Conservation (phyloP, 2,113 vertebrate species). For the Malurus alboscapulatus region DNA sequence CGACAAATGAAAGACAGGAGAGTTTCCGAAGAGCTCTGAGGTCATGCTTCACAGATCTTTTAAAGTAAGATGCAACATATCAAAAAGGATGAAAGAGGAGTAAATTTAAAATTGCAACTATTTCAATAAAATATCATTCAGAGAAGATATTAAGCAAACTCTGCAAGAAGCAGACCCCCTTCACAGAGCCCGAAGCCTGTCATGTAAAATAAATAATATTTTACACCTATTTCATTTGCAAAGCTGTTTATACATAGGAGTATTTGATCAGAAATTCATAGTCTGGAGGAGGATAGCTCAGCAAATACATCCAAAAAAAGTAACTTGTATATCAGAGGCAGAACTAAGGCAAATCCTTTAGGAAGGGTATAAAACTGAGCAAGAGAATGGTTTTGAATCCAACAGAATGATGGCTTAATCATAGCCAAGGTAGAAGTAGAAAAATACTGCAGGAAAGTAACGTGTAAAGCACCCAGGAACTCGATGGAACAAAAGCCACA, state of each 20-base stretch:
- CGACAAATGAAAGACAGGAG: neutral
- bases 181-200: neutral
- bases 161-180: neutral
- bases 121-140: neutral
- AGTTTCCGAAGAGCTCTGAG: neutral
- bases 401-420: neutral
- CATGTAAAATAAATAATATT: neutral
- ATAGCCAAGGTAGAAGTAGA: neutral
- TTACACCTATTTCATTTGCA: neutral
- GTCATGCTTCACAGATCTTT: neutral
- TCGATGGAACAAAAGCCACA: fast-evolving
- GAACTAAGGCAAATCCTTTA: neutral
- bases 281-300: neutral
- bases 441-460: neutral
- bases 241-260: neutral
- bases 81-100: neutral
- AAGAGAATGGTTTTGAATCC: neutral
- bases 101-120: neutral
- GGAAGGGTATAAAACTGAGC: neutral
- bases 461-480: neutral
- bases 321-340: neutral
- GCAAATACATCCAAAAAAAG: neutral
- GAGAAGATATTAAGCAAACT: neutral
- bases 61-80: neutral
- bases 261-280: neutral